Evolutionary conservation across 30 jellyfish, hydroid and myxozoan genomes (phyloP), one percentile per base, ranked within the genome.

Genomic region (Rhopilema esculentum): DNA sequence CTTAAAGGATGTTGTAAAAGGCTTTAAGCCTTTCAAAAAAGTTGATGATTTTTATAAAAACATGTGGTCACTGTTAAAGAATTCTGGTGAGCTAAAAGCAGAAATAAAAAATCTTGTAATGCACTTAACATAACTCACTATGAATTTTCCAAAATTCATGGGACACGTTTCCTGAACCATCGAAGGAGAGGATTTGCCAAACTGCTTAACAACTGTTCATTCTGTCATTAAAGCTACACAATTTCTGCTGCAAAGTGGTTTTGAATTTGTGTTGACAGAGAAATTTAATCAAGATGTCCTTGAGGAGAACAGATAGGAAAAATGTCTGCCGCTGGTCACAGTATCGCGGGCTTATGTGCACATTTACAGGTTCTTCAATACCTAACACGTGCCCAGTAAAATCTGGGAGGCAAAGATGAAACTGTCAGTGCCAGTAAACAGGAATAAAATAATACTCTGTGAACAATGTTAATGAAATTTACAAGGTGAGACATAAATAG

Each of bases 131-230:
- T 83, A 12, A 74, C 92, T 20, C 85, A 89, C 81, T 89, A 82
- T 21, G 78, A 57, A 30, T 52, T 81, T 33, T 40, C 92, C 22
- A 88, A 88, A 66, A 78, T 88, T 22, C 72, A 51, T 33, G 92
- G 92, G 29, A 81, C 88, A n/a, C 76, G 87, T 17, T 88, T 88
- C 73, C 74, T 88, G 21, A 88, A 52, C 50, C 96, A 88, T 49
- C 67, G 87, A 57, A 68, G 66, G 31, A 64, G 72, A 33, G 95
- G 77, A 18, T 67, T 75, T 29, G 74, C 72, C 20, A 77, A 65
- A 66, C 40, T 87, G 51, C 91, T 87, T 29, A 32, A 68, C 82
- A 87, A 49, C 76, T 76, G 86, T 52, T 27, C 73, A 53, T 67
- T 83, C 92, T 17, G 87, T 69, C 48, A 83, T 83, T 33, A 89